Evolutionary conservation across 2,888 invertebrate genomes (phyloP).

Genomic region (Amorpha juglandis): DNA sequence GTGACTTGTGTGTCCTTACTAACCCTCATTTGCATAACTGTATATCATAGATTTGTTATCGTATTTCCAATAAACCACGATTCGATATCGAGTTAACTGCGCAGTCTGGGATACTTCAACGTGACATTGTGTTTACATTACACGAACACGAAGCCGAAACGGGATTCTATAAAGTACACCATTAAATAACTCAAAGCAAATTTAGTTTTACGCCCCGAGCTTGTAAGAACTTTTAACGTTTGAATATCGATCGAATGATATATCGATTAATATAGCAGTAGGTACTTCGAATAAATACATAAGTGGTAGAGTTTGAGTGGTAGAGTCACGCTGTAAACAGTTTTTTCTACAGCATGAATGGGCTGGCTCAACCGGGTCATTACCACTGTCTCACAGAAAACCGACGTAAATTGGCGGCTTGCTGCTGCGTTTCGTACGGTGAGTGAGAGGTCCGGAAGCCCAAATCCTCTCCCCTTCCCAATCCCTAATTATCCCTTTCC

Average conservation of each 20-base stretch:
- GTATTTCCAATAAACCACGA: slow-evolving; percentile 36
- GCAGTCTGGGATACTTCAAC: slow-evolving; percentile 25
- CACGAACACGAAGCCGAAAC: background rate
- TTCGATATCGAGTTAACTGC: slow-evolving; percentile 24
- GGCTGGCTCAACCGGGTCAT: too few species aligned
- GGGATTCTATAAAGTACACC: background rate
- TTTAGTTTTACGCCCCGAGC: background rate
- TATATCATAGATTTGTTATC: slow-evolving; percentile 49
- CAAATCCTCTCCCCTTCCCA: too few species aligned
- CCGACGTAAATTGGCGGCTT: too few species aligned
- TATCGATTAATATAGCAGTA: too few species aligned
- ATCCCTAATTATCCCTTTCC: too few species aligned
- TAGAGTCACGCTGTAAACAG: too few species aligned
- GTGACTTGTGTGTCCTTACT: slow-evolving; percentile 22
- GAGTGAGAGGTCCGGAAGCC: too few species aligned
- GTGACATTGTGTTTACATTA: slow-evolving; percentile 25
- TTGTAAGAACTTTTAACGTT: background rate
- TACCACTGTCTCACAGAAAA: too few species aligned
- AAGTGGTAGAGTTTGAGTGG: too few species aligned
- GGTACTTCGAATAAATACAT: too few species aligned
- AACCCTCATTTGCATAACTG: slow-evolving; percentile 20
- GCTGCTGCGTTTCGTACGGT: too few species aligned
- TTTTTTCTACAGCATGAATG: too few species aligned
- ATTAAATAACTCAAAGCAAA: background rate
- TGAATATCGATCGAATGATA: background rate